phyloP scores from a whole-genome alignment of 2,888 invertebrate species.

The Vesta saturnalis region DNA sequence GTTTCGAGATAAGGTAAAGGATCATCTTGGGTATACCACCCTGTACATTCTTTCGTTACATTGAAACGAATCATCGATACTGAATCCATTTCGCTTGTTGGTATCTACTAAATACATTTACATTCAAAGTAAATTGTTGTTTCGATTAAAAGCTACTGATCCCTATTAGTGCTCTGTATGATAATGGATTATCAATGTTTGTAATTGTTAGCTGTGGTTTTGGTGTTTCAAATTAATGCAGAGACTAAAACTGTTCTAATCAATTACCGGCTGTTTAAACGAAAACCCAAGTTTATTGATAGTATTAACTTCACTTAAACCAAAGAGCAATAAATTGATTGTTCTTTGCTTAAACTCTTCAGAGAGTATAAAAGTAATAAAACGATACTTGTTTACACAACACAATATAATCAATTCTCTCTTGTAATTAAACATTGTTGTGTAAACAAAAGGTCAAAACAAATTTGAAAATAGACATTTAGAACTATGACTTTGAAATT shows the following conservation, averaged over 20 bases:
- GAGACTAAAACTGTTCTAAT: slow-evolving; percentile 15
- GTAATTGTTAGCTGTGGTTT: not conserved
- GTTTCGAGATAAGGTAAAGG: too few relatives aligned
- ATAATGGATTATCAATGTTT: slow-evolving; percentile 5
- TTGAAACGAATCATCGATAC: too few relatives aligned
- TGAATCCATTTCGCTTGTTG: too few relatives aligned
- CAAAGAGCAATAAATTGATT: too few relatives aligned
- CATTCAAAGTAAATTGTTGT: too few relatives aligned
- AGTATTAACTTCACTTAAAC: not conserved
- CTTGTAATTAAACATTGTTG: not conserved
- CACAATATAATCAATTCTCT: too few relatives aligned
- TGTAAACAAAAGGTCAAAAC: not conserved
- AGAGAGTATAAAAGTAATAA: not conserved
- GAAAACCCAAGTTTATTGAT: slow-evolving; percentile 21
- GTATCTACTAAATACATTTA: too few relatives aligned
- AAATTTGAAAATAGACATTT: not conserved
- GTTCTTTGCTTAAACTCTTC: not conserved
- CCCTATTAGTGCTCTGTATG: not conserved
- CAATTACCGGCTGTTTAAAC: slow-evolving; percentile 19
- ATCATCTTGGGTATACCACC: too few relatives aligned
- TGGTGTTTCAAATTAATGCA: slow-evolving; percentile 1
- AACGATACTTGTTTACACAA: not conserved
- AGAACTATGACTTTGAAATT: not conserved
- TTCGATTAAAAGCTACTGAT: too few relatives aligned
- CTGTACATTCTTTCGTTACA: too few relatives aligned